A percentile compares a stretch with the other conserved stretches of the same genome.
Evolutionary conservation across 2,888 invertebrate genomes (phyloP).

Genomic region (Thecophora atra): DNA sequence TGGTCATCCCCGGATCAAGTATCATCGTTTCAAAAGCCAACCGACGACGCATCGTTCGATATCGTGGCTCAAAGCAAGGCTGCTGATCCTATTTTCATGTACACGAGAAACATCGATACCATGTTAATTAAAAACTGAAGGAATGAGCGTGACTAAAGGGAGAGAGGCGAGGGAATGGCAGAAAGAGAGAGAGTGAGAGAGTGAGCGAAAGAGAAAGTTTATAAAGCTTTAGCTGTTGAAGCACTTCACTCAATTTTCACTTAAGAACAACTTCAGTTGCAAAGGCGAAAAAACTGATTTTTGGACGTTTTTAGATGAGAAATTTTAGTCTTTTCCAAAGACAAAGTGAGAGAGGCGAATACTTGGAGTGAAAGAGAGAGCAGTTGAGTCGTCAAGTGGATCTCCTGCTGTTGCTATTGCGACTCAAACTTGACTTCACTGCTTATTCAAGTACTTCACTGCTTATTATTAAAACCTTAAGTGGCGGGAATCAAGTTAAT

Average conservation of each 20-base stretch:
- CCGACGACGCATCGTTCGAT: too few species aligned
- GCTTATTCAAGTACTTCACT: constrained; percentile 44
- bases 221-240: neutral
- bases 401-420: neutral
- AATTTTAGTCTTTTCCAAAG: neutral
- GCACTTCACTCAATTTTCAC: neutral
- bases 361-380: too few species aligned
- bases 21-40: too few species aligned
- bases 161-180: too few species aligned
- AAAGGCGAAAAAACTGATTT: neutral
- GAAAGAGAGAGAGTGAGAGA: too few species aligned
- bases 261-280: neutral
- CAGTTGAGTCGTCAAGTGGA: neutral
- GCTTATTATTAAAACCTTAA: constrained; percentile 51
- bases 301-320: neutral
- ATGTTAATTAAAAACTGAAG: neutral
- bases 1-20: too few species aligned
- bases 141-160: too few species aligned
- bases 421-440: neutral
- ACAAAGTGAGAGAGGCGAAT: too few species aligned
- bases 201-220: neutral
- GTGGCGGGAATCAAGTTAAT: constrained; percentile 49
- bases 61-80: too few species aligned
- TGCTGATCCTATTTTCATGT: too few species aligned
- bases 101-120: neutral